Evolutionary conservation across 2,888 invertebrate species (phyloP), one percentile per base, ranked within the genome.

Genomic region (Julus scandinavius): DNA sequence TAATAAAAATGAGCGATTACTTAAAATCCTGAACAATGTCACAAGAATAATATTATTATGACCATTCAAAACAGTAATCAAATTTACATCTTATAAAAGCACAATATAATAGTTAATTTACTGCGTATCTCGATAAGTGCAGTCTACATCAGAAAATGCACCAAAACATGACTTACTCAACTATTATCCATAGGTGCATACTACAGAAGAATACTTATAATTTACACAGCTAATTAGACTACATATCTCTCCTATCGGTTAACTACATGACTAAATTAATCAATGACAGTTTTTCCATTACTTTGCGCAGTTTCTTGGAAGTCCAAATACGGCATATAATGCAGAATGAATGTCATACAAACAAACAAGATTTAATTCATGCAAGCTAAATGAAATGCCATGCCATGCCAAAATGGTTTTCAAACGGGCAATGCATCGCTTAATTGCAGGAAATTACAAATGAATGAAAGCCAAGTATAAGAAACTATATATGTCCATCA

Each of bases 361-460:
- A 15, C 11, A 29, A 80, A 80, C 29, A 7, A 38, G 38, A 38
- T 29, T 5, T 38, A 80, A 38, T 80, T 29, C 80, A 80, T 80
- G 80, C 80, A 80, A 29, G 80, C 20, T 63, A n/a, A 58, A 58
- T 58, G 58, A n/a, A 63, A 54, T 63, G 63, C 38, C 80, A 80
- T 72, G 72, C 72, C 72, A 72, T 80, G 80, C 80, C 2, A 38
- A 80, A 80, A 80, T 29, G 29, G 20, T 38, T 80, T n/a, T 63
- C n/a, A 63, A 54, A 63, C 80, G 5, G 29, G 72, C 72, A 72
- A 58, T 58, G 58, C 58, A 58, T 58, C n/a, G n/a, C 58, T 54
- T 54, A 54, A 17, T 58, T 58, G 58, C 58, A 63, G 20, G 17
- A 72, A 80, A 80, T 13, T 80, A 29, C 80, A 80, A 13, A 29